These are phyloP conservation scores for Solen grandis DNA, from an alignment of 1,140 invertebrate genomes.

Conservation along the genomic window DNA sequence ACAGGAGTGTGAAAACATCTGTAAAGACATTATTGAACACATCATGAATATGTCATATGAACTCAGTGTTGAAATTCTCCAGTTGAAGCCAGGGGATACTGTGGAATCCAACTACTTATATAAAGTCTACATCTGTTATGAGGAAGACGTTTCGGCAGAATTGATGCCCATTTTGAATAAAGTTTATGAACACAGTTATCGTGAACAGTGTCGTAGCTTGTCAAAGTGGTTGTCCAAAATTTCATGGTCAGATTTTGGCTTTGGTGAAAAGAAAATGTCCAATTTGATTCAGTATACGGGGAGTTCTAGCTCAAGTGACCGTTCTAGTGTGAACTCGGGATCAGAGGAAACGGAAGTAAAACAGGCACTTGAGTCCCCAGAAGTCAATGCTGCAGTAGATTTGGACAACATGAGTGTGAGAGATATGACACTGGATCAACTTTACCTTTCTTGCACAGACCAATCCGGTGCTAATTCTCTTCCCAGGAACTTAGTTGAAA, in stretches of 20 bases:
- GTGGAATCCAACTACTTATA: too few species aligned
- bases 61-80: constrained; percentile 12
- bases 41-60: constrained; percentile 15
- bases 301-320: not conserved
- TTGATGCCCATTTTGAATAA: constrained; percentile 38
- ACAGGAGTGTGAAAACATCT: constrained; percentile 17
- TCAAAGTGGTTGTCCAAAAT: constrained; percentile 18
- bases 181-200: constrained; percentile 47
- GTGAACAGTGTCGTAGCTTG: constrained; percentile 20
- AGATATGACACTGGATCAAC: not conserved
- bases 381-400: too few species aligned
- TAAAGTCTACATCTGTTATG: constrained; percentile 50
- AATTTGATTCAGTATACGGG: not conserved
- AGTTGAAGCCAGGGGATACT: too few species aligned
- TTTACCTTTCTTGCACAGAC: too few species aligned
- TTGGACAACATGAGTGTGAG: not conserved
- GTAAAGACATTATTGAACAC: constrained; percentile 29
- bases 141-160: constrained; percentile 36
- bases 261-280: constrained; percentile 7
- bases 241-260: constrained; percentile 14
- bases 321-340: too few species aligned
- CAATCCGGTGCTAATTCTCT: too few species aligned
- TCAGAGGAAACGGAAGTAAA: too few species aligned
- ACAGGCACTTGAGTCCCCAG: too few species aligned
- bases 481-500: too few species aligned